Evolutionary conservation across 2,113 vertebrate genomes (phyloP).

Genomic region (Mixornis gularis): DNA sequence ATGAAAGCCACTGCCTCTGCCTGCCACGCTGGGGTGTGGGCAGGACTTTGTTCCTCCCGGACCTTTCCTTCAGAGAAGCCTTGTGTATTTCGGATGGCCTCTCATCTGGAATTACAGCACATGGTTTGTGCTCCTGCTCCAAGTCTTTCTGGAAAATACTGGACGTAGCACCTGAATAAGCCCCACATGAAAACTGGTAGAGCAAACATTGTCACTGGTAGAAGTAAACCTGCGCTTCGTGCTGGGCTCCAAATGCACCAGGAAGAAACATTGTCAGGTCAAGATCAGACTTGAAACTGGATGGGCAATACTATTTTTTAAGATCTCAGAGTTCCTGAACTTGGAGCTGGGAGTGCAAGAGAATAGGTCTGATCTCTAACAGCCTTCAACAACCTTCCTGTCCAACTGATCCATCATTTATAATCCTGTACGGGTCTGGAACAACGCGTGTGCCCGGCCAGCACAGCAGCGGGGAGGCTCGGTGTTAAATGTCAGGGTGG

Average conservation of each 20-base stretch:
- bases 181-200: background rate
- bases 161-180: background rate
- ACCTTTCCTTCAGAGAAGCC: background rate
- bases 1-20: background rate
- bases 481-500: background rate
- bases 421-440: background rate
- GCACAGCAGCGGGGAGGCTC: rapidly evolving
- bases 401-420: background rate
- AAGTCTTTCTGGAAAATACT: background rate
- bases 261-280: background rate
- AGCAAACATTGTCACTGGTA: rapidly evolving
- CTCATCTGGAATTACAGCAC: background rate
- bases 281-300: background rate
- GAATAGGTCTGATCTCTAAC: background rate
- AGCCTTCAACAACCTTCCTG: background rate
- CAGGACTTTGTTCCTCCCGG: background rate
- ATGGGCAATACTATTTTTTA: background rate
- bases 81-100: background rate
- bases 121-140: background rate
- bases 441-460: rapidly evolving
- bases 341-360: background rate
- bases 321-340: background rate
- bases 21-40: rapidly evolving
- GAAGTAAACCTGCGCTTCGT: background rate
- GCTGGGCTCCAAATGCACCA: background rate